A percentile compares a stretch with the other conserved stretches of the same genome.
Conservation (phyloP, 1,140 invertebrate genomes). For the Camponotus vicinus region DNA sequence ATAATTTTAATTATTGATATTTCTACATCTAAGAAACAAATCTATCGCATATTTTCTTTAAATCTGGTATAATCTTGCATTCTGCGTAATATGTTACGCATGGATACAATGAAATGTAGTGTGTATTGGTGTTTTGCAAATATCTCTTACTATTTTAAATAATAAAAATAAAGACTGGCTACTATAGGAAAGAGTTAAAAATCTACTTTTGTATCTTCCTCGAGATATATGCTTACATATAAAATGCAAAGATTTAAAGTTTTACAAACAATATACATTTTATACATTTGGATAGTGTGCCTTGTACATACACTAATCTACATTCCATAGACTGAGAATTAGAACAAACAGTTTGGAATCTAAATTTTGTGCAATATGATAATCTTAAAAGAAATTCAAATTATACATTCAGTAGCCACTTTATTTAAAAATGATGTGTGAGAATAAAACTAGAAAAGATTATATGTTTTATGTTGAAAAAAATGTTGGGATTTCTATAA, state of each 20-base stretch:
- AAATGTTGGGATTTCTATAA: background rate
- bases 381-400: background rate
- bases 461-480: background rate
- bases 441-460: conserved; percentile 17
- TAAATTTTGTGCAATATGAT: background rate
- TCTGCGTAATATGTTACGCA: background rate
- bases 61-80: background rate
- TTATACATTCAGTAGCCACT: background rate
- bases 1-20: background rate
- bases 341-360: background rate
- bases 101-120: background rate
- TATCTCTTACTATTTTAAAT: background rate
- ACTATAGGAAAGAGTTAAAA: background rate
- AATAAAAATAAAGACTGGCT: conserved; percentile 11
- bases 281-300: background rate
- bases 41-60: background rate
- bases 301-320: background rate
- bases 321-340: conserved; percentile 10
- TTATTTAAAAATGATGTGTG: background rate
- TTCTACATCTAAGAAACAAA: background rate
- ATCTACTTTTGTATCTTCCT: background rate
- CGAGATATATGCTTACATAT: background rate
- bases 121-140: background rate
- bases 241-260: background rate
- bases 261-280: background rate